Evolutionary conservation across 2,888 invertebrate species (phyloP).

Genomic region (Lacanobia oleracea): DNA sequence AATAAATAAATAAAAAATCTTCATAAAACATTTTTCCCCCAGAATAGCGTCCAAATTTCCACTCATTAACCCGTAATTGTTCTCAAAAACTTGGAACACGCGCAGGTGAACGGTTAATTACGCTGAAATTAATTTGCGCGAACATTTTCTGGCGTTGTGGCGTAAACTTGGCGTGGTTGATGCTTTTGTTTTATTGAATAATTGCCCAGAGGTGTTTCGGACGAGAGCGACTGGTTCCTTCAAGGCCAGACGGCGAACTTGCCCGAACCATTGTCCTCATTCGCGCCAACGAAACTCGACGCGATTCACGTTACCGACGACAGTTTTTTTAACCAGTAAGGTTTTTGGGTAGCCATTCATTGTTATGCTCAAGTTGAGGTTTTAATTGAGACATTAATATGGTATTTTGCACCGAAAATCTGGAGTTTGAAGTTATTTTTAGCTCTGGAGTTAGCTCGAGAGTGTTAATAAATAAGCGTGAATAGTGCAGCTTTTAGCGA

Average conservation of each 20-base stretch:
- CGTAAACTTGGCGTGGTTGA: conserved; percentile 83
- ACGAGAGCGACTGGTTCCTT: conserved; percentile 88
- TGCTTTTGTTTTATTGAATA: conserved; percentile 90
- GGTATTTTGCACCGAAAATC: conserved; percentile 32
- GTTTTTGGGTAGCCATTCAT: conserved; percentile 60
- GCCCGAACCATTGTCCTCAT: conserved; percentile 80
- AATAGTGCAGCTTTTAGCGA: conserved; percentile 61
- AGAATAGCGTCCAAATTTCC: conserved; percentile 44
- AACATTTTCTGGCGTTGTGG: conserved; percentile 82
- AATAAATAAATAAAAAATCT: not conserved
- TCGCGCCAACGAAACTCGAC: conserved; percentile 72
- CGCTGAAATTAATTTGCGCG: conserved; percentile 79
- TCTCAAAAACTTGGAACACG: conserved; percentile 46
- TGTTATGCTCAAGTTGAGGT: conserved; percentile 56
- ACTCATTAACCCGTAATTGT: conserved; percentile 48
- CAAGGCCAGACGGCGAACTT: conserved; percentile 90
- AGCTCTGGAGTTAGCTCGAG: conserved; percentile 32
- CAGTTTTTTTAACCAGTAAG: conserved; percentile 55
- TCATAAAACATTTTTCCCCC: conserved; percentile 17
- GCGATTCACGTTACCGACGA: conserved; percentile 66
- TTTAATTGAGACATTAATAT: conserved; percentile 59
- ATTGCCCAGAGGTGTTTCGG: conserved; percentile 90
- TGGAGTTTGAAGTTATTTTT: conserved; percentile 18
- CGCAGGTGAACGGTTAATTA: conserved; percentile 75
- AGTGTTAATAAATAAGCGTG: conserved; percentile 64